Evolutionary conservation across 1,140 invertebrate species (phyloP).

Genomic region (Sitodiplosis mosellana): DNA sequence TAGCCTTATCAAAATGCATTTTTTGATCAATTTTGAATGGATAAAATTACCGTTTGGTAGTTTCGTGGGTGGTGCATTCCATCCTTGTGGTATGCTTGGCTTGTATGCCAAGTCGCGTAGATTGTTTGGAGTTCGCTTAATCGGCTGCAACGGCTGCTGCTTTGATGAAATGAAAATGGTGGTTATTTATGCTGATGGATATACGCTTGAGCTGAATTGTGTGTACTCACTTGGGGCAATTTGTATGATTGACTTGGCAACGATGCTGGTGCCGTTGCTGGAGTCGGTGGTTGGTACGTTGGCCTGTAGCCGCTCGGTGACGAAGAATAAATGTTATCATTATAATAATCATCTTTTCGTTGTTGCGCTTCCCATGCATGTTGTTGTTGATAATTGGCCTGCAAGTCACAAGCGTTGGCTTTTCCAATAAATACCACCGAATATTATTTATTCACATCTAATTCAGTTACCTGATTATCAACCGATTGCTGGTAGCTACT

Average conservation of each 20-base stretch:
- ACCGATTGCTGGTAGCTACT: no score
- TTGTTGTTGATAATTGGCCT: no score
- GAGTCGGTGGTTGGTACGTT: background rate
- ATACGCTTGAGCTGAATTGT: background rate
- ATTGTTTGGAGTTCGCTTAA: slow-evolving; percentile 7
- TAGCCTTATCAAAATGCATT: background rate
- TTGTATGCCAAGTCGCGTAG: slow-evolving; percentile 26
- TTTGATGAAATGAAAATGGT: background rate
- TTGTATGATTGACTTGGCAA: background rate
- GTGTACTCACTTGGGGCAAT: background rate
- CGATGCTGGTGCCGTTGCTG: background rate
- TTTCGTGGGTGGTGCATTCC: slow-evolving; percentile 24
- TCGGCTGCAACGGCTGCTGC: background rate
- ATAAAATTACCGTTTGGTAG: slow-evolving; percentile 20
- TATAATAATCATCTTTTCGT: no score
- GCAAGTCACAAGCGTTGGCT: no score
- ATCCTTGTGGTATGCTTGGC: slow-evolving; percentile 31
- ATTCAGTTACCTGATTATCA: no score
- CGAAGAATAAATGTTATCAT: no score
- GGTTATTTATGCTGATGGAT: background rate
- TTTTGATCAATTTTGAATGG: background rate
- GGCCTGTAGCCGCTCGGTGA: background rate
- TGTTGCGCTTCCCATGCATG: no score
- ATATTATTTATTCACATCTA: no score
- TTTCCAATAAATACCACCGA: no score